Evolutionary conservation across 2,888 invertebrate genomes (phyloP), one percentile per base, ranked within the genome.

Genomic region (Branchellion lobata): DNA sequence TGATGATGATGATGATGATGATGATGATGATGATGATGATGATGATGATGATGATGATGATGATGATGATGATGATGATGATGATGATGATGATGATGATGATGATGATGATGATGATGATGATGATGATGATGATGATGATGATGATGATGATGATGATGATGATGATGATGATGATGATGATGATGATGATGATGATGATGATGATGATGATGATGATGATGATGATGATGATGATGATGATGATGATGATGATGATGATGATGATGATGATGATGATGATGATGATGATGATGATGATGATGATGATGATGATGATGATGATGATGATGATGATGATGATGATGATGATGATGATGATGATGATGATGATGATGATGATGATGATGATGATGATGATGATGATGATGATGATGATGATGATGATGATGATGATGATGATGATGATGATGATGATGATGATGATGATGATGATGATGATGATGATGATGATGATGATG

Each of bases 1-100:
- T n/a, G 29, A 65, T 65, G 65, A 65, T 27, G 8, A 65, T 65
- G 24, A 27, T 65, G 8, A 29, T 27, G 65, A 65, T n/a, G 29
- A 65, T 65, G 65, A 65, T 27, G 8, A 65, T 65, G 24, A 27
- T 65, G 8, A 29, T 27, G 65, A 65, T n/a, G 29, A 65, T 65
- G 65, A 65, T 27, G 8, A 65, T 65, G 24, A 27, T 65, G 8
- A 29, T 27, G 65, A 65, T n/a, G 29, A 65, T 65, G 65, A 65
- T 27, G 8, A 65, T 65, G 24, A 27, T 65, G 8, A 29, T 27
- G 65, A 65, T n/a, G 29, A 65, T 65, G 65, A 65, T 27, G 8
- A 65, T 65, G 24, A 27, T 65, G 8, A 29, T 27, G 65, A 65
- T n/a, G 29, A 65, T 65, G 65, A 65, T 27, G 8, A 65, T 65